These are phyloP conservation scores for Procavia capensis DNA, from an alignment of 2,113 vertebrate species.

Conservation along the genomic window DNA sequence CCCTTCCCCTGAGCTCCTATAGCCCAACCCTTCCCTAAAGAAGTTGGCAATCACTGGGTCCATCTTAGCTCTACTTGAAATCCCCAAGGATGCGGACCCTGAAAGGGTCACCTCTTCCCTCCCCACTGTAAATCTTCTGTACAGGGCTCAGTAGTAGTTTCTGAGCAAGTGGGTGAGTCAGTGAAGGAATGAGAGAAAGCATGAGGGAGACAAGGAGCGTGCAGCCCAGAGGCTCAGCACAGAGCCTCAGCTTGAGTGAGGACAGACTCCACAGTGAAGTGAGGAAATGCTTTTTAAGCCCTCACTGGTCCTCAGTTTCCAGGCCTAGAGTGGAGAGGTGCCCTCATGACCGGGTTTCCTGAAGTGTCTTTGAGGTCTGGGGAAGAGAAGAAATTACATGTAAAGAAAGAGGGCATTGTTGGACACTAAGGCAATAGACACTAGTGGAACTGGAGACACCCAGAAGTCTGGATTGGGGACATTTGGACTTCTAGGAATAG, in stretches of 20 bases:
- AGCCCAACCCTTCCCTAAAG: neutral
- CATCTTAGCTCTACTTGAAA: neutral
- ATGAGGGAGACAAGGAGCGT: neutral
- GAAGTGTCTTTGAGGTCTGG: neutral
- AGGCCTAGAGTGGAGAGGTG: neutral
- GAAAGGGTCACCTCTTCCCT: neutral
- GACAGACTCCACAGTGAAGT: neutral
- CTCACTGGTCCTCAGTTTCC: neutral
- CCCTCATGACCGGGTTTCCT: neutral
- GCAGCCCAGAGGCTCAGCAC: neutral
- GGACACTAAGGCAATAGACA: neutral
- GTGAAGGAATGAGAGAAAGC: neutral
- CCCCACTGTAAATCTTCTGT: neutral
- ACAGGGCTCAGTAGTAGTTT: neutral
- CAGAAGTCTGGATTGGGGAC: neutral
- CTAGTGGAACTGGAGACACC: neutral
- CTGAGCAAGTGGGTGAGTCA: neutral
- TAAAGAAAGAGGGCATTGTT: neutral
- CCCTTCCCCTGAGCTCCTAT: neutral
- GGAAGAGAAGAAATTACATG: neutral
- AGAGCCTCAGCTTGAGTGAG: neutral
- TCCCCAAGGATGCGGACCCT: neutral
- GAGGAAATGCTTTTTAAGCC: neutral
- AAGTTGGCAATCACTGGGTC: neutral
- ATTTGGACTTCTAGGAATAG: slow-evolving; percentile 12